Conservation (phyloP, 2,797 vertebrate genomes). For the Garrulus glandarius region DNA sequence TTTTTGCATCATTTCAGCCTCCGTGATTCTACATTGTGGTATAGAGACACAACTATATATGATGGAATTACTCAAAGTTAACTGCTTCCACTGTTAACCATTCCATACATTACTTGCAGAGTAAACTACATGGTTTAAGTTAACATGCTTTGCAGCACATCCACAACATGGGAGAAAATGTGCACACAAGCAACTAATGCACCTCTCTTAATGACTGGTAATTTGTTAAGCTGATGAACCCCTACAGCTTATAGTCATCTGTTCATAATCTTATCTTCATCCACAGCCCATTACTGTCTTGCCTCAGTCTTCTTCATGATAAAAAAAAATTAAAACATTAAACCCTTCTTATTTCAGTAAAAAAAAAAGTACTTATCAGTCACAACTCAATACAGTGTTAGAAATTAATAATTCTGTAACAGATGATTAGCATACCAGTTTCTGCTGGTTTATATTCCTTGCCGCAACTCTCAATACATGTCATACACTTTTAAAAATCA, state of each 20-base stretch:
- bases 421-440: not conserved
- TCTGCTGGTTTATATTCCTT: not conserved
- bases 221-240: slow-evolving; percentile 40
- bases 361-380: not conserved
- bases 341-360: not conserved
- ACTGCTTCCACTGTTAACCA: not conserved
- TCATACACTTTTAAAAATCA: not conserved
- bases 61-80: not conserved
- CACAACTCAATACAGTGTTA: not conserved
- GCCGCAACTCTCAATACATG: not conserved
- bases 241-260: not conserved
- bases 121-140: not conserved
- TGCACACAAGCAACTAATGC: not conserved
- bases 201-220: slow-evolving; percentile 24
- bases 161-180: not conserved
- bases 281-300: not conserved
- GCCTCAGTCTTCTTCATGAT: not conserved
- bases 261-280: slow-evolving; percentile 13
- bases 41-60: not conserved
- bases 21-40: rapidly evolving
- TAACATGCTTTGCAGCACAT: not conserved
- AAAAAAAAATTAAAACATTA: not conserved
- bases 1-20: not conserved
- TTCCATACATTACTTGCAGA: not conserved
- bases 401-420: not conserved